Conservation (phyloP, 2,113 vertebrate species). For the Limanda limanda region DNA sequence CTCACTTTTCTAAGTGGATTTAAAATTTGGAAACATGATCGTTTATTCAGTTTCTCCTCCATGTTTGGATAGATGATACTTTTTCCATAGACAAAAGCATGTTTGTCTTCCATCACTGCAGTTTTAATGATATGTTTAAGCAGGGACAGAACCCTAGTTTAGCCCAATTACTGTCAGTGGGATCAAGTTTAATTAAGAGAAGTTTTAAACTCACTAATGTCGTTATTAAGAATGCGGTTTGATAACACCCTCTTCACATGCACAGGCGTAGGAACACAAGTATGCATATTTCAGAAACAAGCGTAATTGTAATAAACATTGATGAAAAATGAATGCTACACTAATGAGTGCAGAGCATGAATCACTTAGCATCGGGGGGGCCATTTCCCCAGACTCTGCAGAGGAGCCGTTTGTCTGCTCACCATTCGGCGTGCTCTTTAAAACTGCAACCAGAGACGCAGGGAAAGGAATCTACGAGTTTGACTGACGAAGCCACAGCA, state of each 20-base stretch:
- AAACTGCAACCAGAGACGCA: neutral
- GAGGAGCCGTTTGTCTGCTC: neutral
- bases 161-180: neutral
- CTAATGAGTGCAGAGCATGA: slow-evolving; percentile 34
- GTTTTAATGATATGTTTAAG: neutral
- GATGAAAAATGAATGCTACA: slow-evolving; percentile 32
- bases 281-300: slow-evolving; percentile 24
- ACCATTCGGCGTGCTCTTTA: neutral
- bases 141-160: neutral
- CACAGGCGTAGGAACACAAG: neutral
- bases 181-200: slow-evolving; percentile 24
- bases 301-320: slow-evolving; percentile 12
- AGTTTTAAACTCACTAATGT: neutral
- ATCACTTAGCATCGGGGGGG: neutral
- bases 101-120: neutral
- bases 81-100: neutral
- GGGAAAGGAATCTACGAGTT: neutral
- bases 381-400: slow-evolving; percentile 5
- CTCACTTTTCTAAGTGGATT: neutral
- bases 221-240: neutral
- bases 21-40: neutral
- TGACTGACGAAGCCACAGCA: too few species aligned
- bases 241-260: neutral
- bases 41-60: too few species aligned
- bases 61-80: too few species aligned